Base-by-base conservation (phyloP, 2,797 vertebrate species). In the Aplochiton taeniatus region DNA sequence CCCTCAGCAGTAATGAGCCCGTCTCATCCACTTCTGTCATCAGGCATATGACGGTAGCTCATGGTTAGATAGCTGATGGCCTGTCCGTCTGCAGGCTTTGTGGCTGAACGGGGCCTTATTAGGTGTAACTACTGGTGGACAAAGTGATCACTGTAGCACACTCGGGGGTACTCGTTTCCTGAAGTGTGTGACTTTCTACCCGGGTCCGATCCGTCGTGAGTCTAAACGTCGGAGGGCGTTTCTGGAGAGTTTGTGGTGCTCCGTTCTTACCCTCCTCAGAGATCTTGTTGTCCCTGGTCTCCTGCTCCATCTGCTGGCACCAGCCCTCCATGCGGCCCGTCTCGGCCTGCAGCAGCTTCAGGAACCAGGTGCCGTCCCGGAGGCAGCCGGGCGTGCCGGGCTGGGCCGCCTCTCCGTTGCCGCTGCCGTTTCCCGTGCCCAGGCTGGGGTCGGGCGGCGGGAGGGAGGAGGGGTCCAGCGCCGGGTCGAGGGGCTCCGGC, bases 301-400 rank as follows among this genome's bases (percentile, higher is more conserved):
- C 98, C 90, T 94, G 93, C 78, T 99, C 95, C 96, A 99, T 99
- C 92, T 99, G 98, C 73, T 93, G 94, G 88, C 97, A 99, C 98
- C 98, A 99, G 79, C 97, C 97, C 87, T 99, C 96, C 85, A 99
- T 94, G 67, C 98, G 92, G 59, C 95, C 97, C 0, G 95, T 96
- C 83, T 99, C 98, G 0, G 96, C 97, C 87, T 98, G 96, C 69
- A 99, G 92, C 65, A 99, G 93, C 90, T 99, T 98, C 83, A 98
- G 88, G 80, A 99, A 99, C 96, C 96, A 99, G 90, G 94, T 97
- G 1, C 98, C 96, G 0, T 98, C 96, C 64, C 96, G 86, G 79
- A 96, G 94, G 85, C 97, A 98, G 20, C 80, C 73, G 41, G 79
- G 88, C 8, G 79, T 78, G 65, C 72, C 46, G 57, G 92, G 12